phyloP scores from a whole-genome alignment of 2,888 invertebrate species.

The Disparrhopalites patrizii region DNA sequence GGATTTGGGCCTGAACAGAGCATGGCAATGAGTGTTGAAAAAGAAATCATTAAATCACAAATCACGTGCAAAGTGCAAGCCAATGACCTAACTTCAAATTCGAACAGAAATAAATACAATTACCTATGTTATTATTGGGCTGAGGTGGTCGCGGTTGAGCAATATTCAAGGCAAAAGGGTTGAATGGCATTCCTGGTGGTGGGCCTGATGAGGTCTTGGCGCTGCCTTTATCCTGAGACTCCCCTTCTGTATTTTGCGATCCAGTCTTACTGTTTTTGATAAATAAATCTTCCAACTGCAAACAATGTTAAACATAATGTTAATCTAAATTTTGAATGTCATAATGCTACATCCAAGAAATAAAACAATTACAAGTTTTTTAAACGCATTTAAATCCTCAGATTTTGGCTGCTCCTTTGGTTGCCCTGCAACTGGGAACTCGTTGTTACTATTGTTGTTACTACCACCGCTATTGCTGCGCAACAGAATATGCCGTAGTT shows the following conservation, averaged over 20 bases:
- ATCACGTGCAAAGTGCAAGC: neutral
- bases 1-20: no score
- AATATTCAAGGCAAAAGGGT: constrained; percentile 8
- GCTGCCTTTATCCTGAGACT: neutral
- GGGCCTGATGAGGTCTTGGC: constrained; percentile 14
- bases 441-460: no score
- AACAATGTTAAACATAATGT: no score
- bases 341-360: no score
- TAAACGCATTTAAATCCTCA: constrained; percentile 40
- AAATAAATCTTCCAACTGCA: constrained; percentile 20
- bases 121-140: constrained; percentile 18
- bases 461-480: no score
- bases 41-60: no score
- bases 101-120: neutral
- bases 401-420: constrained; percentile 15
- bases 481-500: constrained; percentile 15
- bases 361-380: constrained; percentile 34
- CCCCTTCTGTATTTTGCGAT: constrained; percentile 17
- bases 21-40: no score
- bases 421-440: constrained; percentile 1
- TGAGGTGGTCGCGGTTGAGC: constrained; percentile 19
- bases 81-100: no score
- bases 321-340: no score
- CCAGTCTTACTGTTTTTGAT: constrained; percentile 12
- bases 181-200: constrained; percentile 24